A percentile compares a stretch with the other conserved stretches of the same genome.
These are phyloP conservation scores for Peromyscus leucopus DNA, from an alignment of 2,113 vertebrate species.

Conservation along the genomic window DNA sequence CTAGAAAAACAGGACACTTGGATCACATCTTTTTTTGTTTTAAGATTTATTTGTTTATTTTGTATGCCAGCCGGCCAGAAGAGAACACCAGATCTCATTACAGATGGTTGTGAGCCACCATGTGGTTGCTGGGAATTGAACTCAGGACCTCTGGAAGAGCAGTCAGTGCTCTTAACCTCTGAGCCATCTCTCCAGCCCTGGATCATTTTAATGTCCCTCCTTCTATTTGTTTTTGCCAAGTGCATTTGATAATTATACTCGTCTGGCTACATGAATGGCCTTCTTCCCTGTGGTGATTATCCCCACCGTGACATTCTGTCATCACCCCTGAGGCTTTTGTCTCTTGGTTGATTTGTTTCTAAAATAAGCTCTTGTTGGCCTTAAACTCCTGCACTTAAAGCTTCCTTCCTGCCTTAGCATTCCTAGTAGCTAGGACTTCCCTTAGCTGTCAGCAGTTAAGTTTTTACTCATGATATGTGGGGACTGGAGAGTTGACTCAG, in stretches of 20 bases:
- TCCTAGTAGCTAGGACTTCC: neutral
- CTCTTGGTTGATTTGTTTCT: neutral
- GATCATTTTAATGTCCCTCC: neutral
- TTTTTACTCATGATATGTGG: neutral
- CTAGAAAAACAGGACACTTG: neutral
- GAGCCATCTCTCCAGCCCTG: neutral
- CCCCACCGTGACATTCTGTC: neutral
- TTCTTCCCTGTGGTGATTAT: neutral
- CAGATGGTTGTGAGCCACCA: too few species aligned
- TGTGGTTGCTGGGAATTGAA: too few species aligned
- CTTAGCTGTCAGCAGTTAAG: neutral
- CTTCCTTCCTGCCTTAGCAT: neutral
- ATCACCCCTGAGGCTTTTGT: neutral
- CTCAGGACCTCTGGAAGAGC: too few species aligned
- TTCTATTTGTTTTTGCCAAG: conserved; percentile 18
- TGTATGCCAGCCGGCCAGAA: too few species aligned
- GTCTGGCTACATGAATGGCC: neutral
- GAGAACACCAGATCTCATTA: too few species aligned
- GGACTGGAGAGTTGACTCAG: neutral
- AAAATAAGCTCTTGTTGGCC: neutral
- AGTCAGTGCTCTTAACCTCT: too few species aligned
- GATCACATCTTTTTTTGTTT: neutral
- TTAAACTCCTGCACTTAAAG: neutral
- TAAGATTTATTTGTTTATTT: too few species aligned
- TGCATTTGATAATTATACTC: neutral